phyloP scores from a whole-genome alignment of 2,797 vertebrate genomes.

The Philypnodon macrostomus region DNA sequence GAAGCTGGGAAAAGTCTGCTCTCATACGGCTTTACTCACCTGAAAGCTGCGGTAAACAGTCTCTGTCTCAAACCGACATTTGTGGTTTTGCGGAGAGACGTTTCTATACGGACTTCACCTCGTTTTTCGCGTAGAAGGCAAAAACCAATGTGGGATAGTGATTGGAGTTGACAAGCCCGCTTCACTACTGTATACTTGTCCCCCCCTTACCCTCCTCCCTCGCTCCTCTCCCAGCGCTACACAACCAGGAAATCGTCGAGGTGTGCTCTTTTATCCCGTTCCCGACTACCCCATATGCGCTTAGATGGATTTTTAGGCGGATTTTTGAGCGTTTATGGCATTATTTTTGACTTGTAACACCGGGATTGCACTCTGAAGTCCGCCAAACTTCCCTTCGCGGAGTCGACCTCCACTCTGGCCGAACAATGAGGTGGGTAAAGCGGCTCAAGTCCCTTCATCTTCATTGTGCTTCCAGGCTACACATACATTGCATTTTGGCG shows the following conservation, averaged over 20 bases:
- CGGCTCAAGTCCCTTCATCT: slow-evolving; percentile 65
- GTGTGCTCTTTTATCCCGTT: slow-evolving; percentile 71
- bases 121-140: slow-evolving; percentile 14
- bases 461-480: slow-evolving; percentile 62
- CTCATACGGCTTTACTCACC: slow-evolving; percentile 6
- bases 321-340: slow-evolving; percentile 23
- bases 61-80: slow-evolving; percentile 14
- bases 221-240: slow-evolving; percentile 57
- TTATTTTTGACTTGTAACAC: slow-evolving; percentile 42
- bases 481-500: slow-evolving; percentile 40
- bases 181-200: slow-evolving; percentile 70
- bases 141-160: slow-evolving; percentile 58
- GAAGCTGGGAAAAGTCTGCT: slow-evolving; percentile 25
- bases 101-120: slow-evolving; percentile 16
- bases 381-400: slow-evolving; percentile 55
- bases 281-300: slow-evolving; percentile 55
- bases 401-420: slow-evolving; percentile 71
- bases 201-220: slow-evolving; percentile 21
- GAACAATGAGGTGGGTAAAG: slow-evolving; percentile 83
- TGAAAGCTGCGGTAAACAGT: slow-evolving; percentile 1
- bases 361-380: slow-evolving; percentile 58
- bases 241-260: slow-evolving; percentile 84
- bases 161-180: slow-evolving; percentile 80
- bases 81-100: not conserved
- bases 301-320: slow-evolving; percentile 49